phyloP scores from a whole-genome alignment of 2,113 vertebrate genomes.

The Lates calcarifer region DNA sequence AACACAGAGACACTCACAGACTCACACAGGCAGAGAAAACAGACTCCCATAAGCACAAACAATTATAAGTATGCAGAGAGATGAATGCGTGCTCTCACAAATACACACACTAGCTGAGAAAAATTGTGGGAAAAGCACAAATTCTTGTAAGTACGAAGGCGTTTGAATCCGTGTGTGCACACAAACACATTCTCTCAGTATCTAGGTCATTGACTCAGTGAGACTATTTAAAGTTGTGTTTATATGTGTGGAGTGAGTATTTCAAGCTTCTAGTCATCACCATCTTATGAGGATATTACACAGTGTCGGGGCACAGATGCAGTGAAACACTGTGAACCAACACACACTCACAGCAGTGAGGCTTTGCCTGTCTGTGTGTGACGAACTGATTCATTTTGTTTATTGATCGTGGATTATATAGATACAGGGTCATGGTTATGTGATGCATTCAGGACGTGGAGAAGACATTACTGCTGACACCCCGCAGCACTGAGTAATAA shows the following conservation, averaged over 20 bases:
- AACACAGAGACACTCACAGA: slow-evolving; percentile 42
- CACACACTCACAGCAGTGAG: slow-evolving; percentile 1
- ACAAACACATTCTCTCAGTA: slow-evolving; percentile 33
- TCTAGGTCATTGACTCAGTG: slow-evolving; percentile 59
- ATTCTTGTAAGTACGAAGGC: slow-evolving; percentile 23
- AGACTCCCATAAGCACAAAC: neutral
- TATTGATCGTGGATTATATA: neutral
- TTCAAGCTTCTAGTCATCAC: slow-evolving; percentile 37
- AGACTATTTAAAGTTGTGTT: slow-evolving; percentile 62
- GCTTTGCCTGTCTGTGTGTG: neutral
- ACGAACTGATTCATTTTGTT: slow-evolving; percentile 3
- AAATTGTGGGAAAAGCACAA: neutral
- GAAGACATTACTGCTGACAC: neutral
- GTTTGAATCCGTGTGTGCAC: slow-evolving; percentile 17
- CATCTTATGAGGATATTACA: slow-evolving; percentile 34
- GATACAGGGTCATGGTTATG: neutral
- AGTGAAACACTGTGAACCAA: slow-evolving; percentile 10
- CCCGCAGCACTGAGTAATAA: neutral
- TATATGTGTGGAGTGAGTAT: slow-evolving; percentile 30
- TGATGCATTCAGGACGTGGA: neutral
- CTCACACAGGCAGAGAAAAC: neutral
- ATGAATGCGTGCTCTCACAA: slow-evolving; percentile 1
- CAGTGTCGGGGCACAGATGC: slow-evolving; percentile 10
- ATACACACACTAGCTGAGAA: slow-evolving; percentile 4
- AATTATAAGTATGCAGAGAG: slow-evolving; percentile 22